These are phyloP conservation scores for Clarias batrachus DNA, from an alignment of 2,113 vertebrate genomes.

Conservation along the genomic window DNA sequence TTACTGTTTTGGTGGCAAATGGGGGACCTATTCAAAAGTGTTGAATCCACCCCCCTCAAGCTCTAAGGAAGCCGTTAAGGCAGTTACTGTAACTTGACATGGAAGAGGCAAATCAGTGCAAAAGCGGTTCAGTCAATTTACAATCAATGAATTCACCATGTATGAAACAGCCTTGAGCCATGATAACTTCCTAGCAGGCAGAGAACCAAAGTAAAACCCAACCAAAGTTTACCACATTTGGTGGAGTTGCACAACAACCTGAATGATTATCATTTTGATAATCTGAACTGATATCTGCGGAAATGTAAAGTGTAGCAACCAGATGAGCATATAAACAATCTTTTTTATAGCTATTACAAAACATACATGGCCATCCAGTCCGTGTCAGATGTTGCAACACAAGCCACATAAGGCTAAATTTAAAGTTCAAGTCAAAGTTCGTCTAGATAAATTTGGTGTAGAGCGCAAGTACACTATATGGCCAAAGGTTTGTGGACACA, in stretches of 20 bases:
- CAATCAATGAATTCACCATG: conserved; percentile 42
- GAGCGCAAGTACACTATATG: background rate
- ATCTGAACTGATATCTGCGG: background rate
- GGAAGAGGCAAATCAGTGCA: background rate
- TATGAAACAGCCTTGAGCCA: conserved; percentile 56
- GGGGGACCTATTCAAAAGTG: no score
- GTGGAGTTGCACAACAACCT: background rate
- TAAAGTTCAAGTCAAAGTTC: background rate
- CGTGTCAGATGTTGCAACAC: background rate
- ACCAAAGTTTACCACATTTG: background rate
- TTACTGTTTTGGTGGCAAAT: background rate
- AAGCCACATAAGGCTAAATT: background rate
- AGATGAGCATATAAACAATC: background rate
- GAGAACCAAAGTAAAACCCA: background rate
- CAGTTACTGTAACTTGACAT: background rate
- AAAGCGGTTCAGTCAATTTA: background rate
- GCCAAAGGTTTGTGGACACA: background rate
- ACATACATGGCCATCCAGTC: background rate
- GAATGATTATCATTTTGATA: background rate
- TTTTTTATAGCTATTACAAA: background rate
- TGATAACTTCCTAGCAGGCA: conserved; percentile 42
- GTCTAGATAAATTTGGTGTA: no score
- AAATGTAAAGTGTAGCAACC: background rate
- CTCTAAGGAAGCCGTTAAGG: background rate
- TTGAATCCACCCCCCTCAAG: no score